phyloP scores from a whole-genome alignment of 2,113 vertebrate species.

The Scartelaos histophorus region DNA sequence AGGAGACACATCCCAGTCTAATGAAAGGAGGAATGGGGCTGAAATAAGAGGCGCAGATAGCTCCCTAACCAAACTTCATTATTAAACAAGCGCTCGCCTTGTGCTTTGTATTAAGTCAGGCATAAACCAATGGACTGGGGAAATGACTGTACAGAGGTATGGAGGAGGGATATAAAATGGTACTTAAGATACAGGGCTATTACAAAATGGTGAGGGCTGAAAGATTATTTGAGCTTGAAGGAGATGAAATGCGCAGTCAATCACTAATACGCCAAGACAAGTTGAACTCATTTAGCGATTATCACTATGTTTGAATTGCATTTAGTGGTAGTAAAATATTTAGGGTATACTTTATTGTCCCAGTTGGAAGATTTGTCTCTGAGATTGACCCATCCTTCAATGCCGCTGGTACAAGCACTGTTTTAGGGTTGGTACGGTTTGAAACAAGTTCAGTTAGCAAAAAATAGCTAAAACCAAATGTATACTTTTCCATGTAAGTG shows the following conservation, averaged over 20 bases:
- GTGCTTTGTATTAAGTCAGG: conserved; percentile 25
- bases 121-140: conserved; percentile 28
- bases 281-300: neutral
- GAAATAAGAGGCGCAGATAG: conserved; percentile 43
- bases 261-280: neutral
- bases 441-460: no score
- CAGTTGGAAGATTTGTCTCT: no score
- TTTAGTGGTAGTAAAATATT: no score
- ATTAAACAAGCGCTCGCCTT: conserved; percentile 46
- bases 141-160: conserved; percentile 5
- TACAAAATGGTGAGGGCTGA: neutral
- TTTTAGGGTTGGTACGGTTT: no score
- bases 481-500: no score
- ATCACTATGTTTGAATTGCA: no score
- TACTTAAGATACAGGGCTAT: neutral
- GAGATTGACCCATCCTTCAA: no score
- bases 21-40: conserved; percentile 47
- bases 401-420: no score
- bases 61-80: conserved; percentile 50
- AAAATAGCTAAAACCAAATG: no score
- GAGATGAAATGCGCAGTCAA: neutral
- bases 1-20: conserved; percentile 24
- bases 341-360: no score
- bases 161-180: neutral
- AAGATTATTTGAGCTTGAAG: neutral